Evolutionary conservation across 2,888 invertebrate genomes (phyloP).

Genomic region (Caenorhabditis wallacei): DNA sequence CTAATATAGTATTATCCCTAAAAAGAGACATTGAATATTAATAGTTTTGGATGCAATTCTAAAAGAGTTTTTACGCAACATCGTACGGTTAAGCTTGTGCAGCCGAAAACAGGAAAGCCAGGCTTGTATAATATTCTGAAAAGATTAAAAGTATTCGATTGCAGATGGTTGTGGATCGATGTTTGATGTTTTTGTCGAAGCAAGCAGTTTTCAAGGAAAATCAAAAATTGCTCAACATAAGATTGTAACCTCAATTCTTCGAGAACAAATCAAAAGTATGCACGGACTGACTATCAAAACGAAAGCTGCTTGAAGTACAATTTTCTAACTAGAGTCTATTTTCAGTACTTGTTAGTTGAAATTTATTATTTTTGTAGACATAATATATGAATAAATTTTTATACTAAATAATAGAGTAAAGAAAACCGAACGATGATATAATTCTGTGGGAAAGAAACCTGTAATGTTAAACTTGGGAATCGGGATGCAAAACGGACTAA

Average conservation of each 20-base stretch:
- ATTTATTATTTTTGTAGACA: no score
- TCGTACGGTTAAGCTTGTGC: no score
- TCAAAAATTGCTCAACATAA: slow-evolving; percentile 83
- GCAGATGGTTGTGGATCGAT: slow-evolving; percentile 85
- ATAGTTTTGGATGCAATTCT: no score
- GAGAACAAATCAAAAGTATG: slow-evolving; percentile 90
- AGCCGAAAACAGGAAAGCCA: no score
- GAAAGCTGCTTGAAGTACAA: slow-evolving; percentile 78
- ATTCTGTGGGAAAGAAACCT: slow-evolving; percentile 30
- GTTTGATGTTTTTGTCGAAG: slow-evolving; percentile 84
- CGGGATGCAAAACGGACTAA: slow-evolving; percentile 32
- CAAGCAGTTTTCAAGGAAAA: slow-evolving; percentile 84
- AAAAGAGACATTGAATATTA: no score
- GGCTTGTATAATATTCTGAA: no score
- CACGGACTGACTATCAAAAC: slow-evolving; percentile 91
- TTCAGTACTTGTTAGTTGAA: no score
- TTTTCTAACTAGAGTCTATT: not conserved
- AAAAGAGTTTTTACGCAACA: no score
- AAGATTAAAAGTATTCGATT: slow-evolving; percentile 47
- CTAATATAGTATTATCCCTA: no score
- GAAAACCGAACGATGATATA: slow-evolving; percentile 13
- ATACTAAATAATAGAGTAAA: not conserved
- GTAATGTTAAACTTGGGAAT: slow-evolving; percentile 42
- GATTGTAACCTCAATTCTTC: slow-evolving; percentile 84
- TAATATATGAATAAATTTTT: no score